These are phyloP conservation scores for Drosophila suboccidentalis DNA, from an alignment of 2,888 invertebrate genomes.

Conservation along the genomic window DNA sequence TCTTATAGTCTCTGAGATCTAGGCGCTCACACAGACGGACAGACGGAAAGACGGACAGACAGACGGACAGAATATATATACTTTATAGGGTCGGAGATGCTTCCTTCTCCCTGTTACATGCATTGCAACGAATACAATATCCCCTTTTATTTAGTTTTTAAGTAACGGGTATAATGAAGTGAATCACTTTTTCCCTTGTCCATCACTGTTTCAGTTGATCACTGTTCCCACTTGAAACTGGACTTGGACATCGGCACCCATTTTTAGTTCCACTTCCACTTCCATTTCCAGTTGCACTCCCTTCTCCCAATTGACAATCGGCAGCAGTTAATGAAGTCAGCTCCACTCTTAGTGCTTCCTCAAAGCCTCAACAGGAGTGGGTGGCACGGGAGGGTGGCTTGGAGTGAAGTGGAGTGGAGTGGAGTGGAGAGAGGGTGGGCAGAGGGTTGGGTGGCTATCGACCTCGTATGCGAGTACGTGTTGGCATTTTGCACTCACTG, in stretches of 20 bases:
- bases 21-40: no score
- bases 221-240: not conserved
- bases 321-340: slow-evolving; percentile 67
- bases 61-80: no score
- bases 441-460: slow-evolving; percentile 17
- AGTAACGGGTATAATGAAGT: no score
- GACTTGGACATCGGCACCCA: not conserved
- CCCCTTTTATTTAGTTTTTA: no score
- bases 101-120: no score
- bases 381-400: not conserved
- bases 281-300: slow-evolving; percentile 1
- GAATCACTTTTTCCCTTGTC: not conserved
- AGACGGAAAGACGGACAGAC: no score
- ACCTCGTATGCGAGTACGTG: slow-evolving; percentile 46
- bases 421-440: not conserved
- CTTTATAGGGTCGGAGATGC: no score
- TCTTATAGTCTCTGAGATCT: no score
- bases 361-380: slow-evolving; percentile 14
- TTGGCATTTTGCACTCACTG: slow-evolving; percentile 56
- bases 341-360: slow-evolving; percentile 68
- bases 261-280: slow-evolving; percentile 2
- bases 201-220: not conserved
- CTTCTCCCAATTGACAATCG: slow-evolving; percentile 35
- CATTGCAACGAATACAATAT: no score
- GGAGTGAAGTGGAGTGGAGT: no score